phyloP scores from a whole-genome alignment of 2,797 vertebrate genomes.

The Pseudocheirus occidentalis region DNA sequence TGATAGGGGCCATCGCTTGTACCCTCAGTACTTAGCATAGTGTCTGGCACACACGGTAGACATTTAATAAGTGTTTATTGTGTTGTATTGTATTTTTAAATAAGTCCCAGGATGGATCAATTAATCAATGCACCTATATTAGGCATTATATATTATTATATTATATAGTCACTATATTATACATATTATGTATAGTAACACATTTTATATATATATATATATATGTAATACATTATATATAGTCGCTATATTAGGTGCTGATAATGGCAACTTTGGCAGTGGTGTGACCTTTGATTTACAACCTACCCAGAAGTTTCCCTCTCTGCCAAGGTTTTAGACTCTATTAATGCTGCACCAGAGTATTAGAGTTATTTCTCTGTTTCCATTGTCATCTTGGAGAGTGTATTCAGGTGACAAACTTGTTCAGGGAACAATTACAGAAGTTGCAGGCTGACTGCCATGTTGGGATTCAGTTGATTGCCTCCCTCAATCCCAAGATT shows the following conservation, averaged over 20 bases:
- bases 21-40: not conserved
- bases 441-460: not conserved
- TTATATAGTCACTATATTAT: too few species aligned
- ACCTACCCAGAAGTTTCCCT: not conserved
- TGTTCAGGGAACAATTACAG: not conserved
- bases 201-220: too few species aligned
- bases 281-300: not conserved
- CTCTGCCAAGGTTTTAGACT: not conserved
- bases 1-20: not conserved
- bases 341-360: not conserved
- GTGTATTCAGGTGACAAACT: not conserved
- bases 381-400: not conserved
- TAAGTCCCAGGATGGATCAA: not conserved
- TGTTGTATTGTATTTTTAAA: not conserved
- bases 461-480: not conserved
- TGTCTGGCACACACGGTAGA: not conserved
- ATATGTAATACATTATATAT: too few species aligned
- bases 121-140: not conserved
- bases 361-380: not conserved
- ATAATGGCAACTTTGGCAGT: not conserved
- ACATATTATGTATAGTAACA: too few species aligned
- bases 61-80: not conserved
- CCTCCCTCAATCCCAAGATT: not conserved
- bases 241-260: not conserved
- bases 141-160: too few species aligned